Conservation (phyloP, 2,113 vertebrate species). For the Columba janthina region DNA sequence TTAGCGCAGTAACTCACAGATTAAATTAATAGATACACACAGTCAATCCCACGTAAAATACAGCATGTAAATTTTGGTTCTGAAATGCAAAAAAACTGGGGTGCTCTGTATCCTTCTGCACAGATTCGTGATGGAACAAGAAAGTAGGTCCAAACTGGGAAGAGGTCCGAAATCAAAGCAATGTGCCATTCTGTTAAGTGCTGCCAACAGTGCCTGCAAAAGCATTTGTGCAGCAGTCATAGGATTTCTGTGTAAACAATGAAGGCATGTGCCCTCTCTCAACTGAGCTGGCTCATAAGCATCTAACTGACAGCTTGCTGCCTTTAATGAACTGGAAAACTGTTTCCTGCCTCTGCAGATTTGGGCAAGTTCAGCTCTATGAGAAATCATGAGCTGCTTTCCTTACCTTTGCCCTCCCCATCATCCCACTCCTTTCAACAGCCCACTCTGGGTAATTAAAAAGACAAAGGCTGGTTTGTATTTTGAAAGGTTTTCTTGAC, state of each 20-base stretch:
- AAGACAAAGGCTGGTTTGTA: neutral
- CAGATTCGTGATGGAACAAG: neutral
- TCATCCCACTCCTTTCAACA: neutral
- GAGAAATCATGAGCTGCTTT: neutral
- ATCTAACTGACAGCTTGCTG: constrained; percentile 60
- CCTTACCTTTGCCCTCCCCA: neutral
- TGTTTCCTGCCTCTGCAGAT: neutral
- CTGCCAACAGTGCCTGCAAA: constrained; percentile 40
- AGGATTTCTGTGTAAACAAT: constrained; percentile 64
- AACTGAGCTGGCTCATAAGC: neutral
- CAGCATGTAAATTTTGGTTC: neutral
- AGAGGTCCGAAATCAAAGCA: constrained; percentile 58
- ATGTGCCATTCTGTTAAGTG: constrained; percentile 24
- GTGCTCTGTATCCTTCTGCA: neutral
- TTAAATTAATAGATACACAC: neutral
- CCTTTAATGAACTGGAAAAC: constrained; percentile 62
- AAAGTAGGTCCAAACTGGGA: constrained; percentile 4
- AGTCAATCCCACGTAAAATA: neutral
- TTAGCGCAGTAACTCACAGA: neutral
- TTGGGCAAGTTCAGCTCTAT: neutral
- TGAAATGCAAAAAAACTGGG: neutral
- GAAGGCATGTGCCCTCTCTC: constrained; percentile 39
- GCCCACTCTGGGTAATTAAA: neutral
- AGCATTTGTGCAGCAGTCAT: neutral
- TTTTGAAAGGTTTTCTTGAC: neutral